Base-by-base conservation (phyloP, 2,888 invertebrate species). In the Polietes domitor region DNA sequence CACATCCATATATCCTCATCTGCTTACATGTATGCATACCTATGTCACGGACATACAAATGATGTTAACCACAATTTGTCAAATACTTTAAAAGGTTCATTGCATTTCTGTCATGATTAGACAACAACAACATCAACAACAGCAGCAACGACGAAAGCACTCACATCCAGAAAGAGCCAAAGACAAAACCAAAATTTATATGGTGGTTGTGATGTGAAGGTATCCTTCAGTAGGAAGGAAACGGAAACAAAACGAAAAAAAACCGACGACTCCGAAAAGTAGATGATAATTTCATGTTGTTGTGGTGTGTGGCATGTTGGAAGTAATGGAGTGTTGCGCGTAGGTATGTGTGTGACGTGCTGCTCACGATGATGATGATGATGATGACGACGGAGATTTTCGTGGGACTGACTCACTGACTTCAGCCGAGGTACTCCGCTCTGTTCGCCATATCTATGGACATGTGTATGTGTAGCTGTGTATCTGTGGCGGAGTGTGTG, bases 211-310 rank as follows among this genome's bases (percentile, higher is more conserved):
- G 47, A n/a, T 1, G 47, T n/a, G 15, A n/a, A n/a, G 47, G 2
- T 41, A n/a, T 12, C 37, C 47, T 12, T 5, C 47, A 47, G 7
- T 2, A 41, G 37, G 37, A 65, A 41, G 37, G 37, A 65, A 63
- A 61, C 19, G 55, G 26, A 75, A 75, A 71, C 15, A 47, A 68
- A 19, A 53, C 24, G 68, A 24, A 26, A 55, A 63, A 43, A 37
- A 72, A 74, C 37, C 32, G 50, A 55, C 47, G 15, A 15, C 24
- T 10, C 26, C 58, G 24, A 63, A 53, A 72, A 61, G 50, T 55
- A n/a, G 55, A 75, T 65, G 65, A 79, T 72, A 68, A 72, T 47
- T 75, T 79, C 17, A 73, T 80, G 26, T 76, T 21, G 28, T 47
- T 65, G 58, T 58, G 24, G 58, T 50, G 32, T 32, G 32, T 50